Conservation (phyloP, 2,113 vertebrate genomes). For the Montifringilla adamsi region DNA sequence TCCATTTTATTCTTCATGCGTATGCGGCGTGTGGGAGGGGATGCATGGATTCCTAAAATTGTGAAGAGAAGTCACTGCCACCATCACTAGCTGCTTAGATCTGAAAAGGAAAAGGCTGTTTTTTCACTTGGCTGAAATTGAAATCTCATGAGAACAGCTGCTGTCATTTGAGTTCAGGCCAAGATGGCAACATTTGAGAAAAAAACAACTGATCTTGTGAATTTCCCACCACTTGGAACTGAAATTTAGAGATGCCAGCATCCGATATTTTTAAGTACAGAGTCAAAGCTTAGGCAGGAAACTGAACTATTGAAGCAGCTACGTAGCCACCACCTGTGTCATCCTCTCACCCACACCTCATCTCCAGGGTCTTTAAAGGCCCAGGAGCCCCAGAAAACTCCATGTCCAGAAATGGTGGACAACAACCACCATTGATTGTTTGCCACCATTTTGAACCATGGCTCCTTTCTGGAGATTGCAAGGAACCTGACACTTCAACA, state of each 20-base stretch:
- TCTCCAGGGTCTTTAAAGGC: neutral
- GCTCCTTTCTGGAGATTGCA: neutral
- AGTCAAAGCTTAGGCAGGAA: neutral
- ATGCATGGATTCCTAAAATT: neutral
- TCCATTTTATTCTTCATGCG: neutral
- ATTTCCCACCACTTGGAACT: conserved; percentile 49
- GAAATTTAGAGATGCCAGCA: conserved; percentile 9
- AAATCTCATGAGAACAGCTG: conserved; percentile 62
- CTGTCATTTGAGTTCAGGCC: conserved; percentile 63
- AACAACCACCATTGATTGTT: neutral
- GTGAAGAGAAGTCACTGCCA: neutral
- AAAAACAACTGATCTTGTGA: conserved; percentile 57
- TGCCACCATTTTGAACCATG: neutral
- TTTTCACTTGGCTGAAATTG: conserved; percentile 43
- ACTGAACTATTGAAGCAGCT: neutral
- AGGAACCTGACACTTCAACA: neutral
- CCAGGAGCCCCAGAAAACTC: neutral
- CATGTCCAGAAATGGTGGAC: accelerated
- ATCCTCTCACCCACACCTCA: neutral
- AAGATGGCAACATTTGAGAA: conserved; percentile 57
- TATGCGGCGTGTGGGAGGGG: accelerated
- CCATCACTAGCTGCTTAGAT: neutral
- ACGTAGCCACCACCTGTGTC: neutral
- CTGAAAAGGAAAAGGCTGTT: conserved; percentile 33
- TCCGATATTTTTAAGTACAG: neutral